Evolutionary conservation across 2,797 vertebrate species (phyloP).

Genomic region (Selene dorsalis): DNA sequence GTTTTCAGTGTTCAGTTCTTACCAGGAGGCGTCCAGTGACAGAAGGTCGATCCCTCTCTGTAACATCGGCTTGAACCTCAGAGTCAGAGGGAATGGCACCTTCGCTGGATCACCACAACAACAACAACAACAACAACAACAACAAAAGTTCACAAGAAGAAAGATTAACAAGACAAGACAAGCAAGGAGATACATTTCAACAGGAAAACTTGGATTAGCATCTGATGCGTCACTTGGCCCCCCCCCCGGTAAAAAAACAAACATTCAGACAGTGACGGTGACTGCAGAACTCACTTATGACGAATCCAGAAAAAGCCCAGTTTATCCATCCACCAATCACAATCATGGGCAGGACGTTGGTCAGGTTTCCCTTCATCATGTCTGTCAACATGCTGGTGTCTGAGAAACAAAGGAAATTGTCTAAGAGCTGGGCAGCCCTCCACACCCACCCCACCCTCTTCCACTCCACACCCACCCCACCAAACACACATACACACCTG

Average conservation of each 20-base stretch:
- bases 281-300: slow-evolving; percentile 84
- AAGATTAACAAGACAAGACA: no score
- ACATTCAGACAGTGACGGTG: neutral
- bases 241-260: neutral
- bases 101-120: slow-evolving; percentile 79
- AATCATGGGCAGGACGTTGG: slow-evolving; percentile 90
- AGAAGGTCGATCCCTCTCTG: slow-evolving; percentile 88
- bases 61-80: slow-evolving; percentile 90
- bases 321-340: slow-evolving; percentile 92
- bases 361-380: slow-evolving; percentile 92
- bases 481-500: slow-evolving; percentile 73
- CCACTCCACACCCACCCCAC: neutral
- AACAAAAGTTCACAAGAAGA: no score
- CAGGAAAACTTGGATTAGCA: no score
- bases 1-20: neutral
- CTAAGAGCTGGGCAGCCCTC: neutral
- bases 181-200: no score
- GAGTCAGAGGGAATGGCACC: slow-evolving; percentile 89
- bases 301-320: slow-evolving; percentile 91
- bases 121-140: neutral
- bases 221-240: neutral
- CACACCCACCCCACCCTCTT: no score
- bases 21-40: slow-evolving; percentile 89
- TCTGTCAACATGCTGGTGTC: slow-evolving; percentile 89
- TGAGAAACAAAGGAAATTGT: slow-evolving; percentile 46